Evolutionary conservation across 2,888 invertebrate genomes (phyloP).

Genomic region (Pristionchus maxplancki): DNA sequence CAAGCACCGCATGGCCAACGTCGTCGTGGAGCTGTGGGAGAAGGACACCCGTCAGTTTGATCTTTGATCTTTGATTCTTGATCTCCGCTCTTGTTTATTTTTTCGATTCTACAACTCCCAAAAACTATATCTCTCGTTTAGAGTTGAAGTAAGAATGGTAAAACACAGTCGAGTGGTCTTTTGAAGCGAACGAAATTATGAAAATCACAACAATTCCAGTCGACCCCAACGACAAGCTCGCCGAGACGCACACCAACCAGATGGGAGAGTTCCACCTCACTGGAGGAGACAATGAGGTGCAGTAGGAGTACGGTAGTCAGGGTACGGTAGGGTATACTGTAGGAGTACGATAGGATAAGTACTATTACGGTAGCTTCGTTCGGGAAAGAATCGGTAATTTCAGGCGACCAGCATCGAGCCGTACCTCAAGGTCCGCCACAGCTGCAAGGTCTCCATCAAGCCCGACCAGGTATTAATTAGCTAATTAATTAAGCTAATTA

Average conservation of each 20-base stretch:
- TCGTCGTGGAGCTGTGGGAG: constrained; percentile 63
- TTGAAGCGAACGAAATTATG: not conserved
- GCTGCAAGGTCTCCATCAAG: constrained; percentile 56
- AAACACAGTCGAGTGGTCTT: too few species aligned
- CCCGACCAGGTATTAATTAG: not conserved
- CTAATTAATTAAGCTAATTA: not conserved
- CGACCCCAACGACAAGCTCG: constrained; percentile 66
- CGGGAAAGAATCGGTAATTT: not conserved
- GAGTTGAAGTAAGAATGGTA: too few species aligned
- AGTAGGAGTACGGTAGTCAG: not conserved
- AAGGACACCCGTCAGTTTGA: constrained; percentile 63
- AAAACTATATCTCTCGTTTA: not conserved
- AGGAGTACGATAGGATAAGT: too few species aligned
- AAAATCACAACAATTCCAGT: constrained; percentile 54
- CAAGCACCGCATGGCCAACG: constrained; percentile 63
- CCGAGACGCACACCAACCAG: constrained; percentile 61
- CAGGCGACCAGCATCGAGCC: constrained; percentile 66
- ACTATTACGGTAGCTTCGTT: too few species aligned
- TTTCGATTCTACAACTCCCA: too few species aligned
- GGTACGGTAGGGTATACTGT: not conserved
- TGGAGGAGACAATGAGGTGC: constrained; percentile 66
- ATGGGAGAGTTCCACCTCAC: constrained; percentile 66
- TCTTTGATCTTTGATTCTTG: constrained; percentile 15
- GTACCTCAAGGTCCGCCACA: constrained; percentile 64
- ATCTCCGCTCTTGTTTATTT: too few species aligned